Evolutionary conservation across 2,113 vertebrate species (phyloP).

Genomic region (Martes martes): DNA sequence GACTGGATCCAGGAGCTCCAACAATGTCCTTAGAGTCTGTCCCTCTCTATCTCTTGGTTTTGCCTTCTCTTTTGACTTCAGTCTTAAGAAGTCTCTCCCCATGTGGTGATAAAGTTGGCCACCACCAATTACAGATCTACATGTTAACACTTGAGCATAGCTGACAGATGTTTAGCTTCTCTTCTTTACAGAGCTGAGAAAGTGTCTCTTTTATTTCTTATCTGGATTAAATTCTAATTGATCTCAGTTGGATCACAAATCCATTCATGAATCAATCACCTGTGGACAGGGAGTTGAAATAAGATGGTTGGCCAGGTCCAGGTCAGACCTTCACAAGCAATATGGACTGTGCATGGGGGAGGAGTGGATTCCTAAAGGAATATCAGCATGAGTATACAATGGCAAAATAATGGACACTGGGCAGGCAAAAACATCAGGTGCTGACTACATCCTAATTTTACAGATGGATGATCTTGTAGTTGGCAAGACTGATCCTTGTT

Average conservation of each 20-base stretch:
- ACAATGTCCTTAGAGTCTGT: neutral
- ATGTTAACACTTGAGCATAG: neutral
- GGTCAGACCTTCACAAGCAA: neutral
- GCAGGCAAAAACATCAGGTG: neutral
- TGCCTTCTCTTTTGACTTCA: neutral
- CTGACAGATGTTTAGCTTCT: neutral
- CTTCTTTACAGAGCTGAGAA: neutral
- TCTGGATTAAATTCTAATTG: neutral
- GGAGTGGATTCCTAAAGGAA: neutral
- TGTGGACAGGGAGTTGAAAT: neutral
- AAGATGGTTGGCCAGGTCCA: neutral
- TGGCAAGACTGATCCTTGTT: slow-evolving; percentile 48
- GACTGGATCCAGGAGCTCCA: neutral
- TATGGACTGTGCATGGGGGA: neutral
- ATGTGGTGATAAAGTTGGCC: neutral
- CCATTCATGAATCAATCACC: neutral
- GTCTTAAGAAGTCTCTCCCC: neutral
- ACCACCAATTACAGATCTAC: neutral
- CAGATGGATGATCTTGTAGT: slow-evolving; percentile 44
- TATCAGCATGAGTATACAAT: neutral
- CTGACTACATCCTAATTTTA: slow-evolving; percentile 39
- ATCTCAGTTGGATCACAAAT: neutral
- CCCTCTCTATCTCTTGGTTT: neutral
- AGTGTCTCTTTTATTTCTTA: neutral
- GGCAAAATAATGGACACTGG: neutral